Conservation (phyloP, 1,140 invertebrate genomes). For the Bombus waltoni region DNA sequence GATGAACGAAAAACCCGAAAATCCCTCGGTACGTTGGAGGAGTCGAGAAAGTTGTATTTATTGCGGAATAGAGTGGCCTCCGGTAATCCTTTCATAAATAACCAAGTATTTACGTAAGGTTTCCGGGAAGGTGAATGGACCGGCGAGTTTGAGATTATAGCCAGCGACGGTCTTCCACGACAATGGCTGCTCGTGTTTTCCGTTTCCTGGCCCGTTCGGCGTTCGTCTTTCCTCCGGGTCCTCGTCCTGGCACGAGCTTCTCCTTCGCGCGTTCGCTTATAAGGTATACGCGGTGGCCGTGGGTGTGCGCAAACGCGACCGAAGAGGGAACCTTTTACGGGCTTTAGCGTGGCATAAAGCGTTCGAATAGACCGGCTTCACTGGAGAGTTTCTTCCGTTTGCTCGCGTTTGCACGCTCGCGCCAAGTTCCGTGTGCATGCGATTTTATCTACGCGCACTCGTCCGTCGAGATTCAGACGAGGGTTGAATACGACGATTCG, state of each 20-base stretch:
- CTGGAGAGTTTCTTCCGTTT: too few relatives aligned
- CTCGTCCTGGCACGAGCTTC: not conserved
- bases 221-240: not conserved
- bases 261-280: slow-evolving; percentile 16
- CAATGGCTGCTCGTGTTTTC: slow-evolving; percentile 37
- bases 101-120: slow-evolving; percentile 52
- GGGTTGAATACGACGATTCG: not conserved
- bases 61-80: not conserved
- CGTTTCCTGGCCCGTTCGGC: not conserved
- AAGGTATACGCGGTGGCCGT: not conserved
- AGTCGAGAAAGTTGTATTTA: slow-evolving; percentile 23
- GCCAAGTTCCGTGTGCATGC: not conserved
- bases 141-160: slow-evolving; percentile 36
- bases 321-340: slow-evolving; percentile 52
- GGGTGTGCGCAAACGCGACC: slow-evolving; percentile 7
- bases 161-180: slow-evolving; percentile 10
- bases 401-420: too few relatives aligned
- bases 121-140: slow-evolving; percentile 22
- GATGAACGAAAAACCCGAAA: not conserved
- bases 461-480: not conserved
- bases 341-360: slow-evolving; percentile 46
- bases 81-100: slow-evolving; percentile 58
- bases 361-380: slow-evolving; percentile 10
- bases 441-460: not conserved
- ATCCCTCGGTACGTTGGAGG: not conserved